A percentile compares a stretch with the other conserved stretches of the same genome.
Conservation (phyloP, 2,888 invertebrate genomes). For the Fragum sueziense region DNA sequence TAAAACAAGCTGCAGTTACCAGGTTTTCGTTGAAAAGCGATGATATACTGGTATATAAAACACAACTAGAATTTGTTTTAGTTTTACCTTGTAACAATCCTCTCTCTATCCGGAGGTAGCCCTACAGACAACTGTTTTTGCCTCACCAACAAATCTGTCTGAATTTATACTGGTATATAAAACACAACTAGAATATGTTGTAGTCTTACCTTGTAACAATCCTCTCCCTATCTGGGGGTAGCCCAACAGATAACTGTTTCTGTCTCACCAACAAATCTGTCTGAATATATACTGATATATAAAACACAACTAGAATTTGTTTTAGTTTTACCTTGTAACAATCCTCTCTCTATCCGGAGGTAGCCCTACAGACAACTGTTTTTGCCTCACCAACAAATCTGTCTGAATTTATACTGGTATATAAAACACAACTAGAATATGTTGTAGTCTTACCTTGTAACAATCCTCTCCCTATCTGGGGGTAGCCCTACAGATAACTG, state of each 20-base stretch:
- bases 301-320: no score
- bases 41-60: no score
- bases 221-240: slow-evolving; percentile 79
- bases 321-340: slow-evolving; percentile 75
- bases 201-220: no score
- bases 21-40: no score
- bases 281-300: no score
- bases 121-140: background rate
- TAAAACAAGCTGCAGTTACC: no score
- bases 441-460: slow-evolving; percentile 72
- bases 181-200: no score
- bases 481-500: slow-evolving; percentile 98
- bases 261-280: slow-evolving; percentile 98
- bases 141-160: background rate
- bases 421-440: no score
- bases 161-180: no score
- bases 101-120: slow-evolving; percentile 96
- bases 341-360: slow-evolving; percentile 92
- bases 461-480: slow-evolving; percentile 92
- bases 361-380: background rate
- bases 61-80: background rate
- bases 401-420: no score
- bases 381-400: background rate
- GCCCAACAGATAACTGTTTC: slow-evolving; percentile 97
- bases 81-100: slow-evolving; percentile 79